phyloP scores from a whole-genome alignment of 2,888 invertebrate species.

The Ceriagrion tenellum region DNA sequence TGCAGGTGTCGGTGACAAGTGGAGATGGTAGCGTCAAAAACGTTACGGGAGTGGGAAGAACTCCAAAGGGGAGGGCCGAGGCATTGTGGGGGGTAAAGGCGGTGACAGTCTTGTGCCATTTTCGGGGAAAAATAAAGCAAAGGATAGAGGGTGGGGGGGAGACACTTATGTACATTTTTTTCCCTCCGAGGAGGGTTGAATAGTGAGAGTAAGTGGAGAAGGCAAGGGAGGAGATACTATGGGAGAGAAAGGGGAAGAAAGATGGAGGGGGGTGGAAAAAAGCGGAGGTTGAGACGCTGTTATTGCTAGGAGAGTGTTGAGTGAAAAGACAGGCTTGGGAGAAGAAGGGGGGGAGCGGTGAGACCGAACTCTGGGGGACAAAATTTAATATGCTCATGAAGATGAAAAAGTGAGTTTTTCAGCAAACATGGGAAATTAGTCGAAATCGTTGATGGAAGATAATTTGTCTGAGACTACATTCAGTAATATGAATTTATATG shows the following conservation, averaged over 20 bases:
- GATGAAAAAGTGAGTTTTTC: neutral
- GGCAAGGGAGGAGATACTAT: neutral
- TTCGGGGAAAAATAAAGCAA: neutral
- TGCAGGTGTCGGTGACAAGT: conserved; percentile 56
- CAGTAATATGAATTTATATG: neutral
- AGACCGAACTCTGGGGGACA: neutral
- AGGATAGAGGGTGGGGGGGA: neutral
- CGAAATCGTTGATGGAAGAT: neutral
- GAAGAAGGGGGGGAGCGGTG: no score
- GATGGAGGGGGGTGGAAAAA: neutral
- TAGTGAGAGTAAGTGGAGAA: conserved; percentile 6
- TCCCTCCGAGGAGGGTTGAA: neutral
- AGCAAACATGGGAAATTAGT: neutral
- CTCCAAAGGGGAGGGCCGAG: neutral
- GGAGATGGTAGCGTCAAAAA: conserved; percentile 26
- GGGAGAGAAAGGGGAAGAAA: neutral
- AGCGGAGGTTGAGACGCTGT: neutral
- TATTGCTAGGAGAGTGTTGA: neutral
- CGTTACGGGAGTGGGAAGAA: neutral
- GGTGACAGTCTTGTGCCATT: neutral
- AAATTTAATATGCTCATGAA: neutral
- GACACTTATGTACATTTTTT: neutral
- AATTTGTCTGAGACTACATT: neutral
- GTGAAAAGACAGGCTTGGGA: neutral
- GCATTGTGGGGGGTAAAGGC: neutral